phyloP scores from a whole-genome alignment of 2,888 invertebrate species.

The Eulithis testata region DNA sequence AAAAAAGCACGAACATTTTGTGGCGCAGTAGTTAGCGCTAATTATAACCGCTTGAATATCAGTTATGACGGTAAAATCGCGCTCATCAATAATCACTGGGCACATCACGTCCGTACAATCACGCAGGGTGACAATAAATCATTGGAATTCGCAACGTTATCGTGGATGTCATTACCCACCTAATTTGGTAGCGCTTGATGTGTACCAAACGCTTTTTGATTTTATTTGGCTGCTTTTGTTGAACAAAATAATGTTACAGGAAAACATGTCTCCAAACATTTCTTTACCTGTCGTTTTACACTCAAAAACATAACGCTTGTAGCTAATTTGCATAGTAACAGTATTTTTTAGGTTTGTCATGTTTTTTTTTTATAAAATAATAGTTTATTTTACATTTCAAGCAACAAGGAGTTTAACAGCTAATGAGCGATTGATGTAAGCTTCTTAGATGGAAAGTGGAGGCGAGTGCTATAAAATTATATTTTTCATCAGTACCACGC shows the following conservation, averaged over 20 bases:
- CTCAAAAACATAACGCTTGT: background rate
- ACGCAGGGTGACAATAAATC: slow-evolving; percentile 48
- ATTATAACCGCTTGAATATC: slow-evolving; percentile 43
- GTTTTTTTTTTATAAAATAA: too few relatives aligned
- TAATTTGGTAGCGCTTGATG: slow-evolving; percentile 46
- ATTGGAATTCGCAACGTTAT: slow-evolving; percentile 47
- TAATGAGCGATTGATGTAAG: too few relatives aligned
- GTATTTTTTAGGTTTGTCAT: too few relatives aligned
- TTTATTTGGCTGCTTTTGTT: background rate
- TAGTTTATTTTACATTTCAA: too few relatives aligned
- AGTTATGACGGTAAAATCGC: slow-evolving; percentile 36
- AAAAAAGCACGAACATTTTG: background rate
- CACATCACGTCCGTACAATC: slow-evolving; percentile 41
- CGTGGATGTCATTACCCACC: slow-evolving; percentile 41
- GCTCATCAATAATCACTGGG: slow-evolving; percentile 49
- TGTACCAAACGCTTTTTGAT: slow-evolving; percentile 10
- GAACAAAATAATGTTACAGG: background rate
- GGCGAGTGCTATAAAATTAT: too few relatives aligned
- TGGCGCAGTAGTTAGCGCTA: slow-evolving; percentile 21
- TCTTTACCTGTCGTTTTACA: background rate
- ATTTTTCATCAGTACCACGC: too few relatives aligned
- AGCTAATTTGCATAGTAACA: too few relatives aligned
- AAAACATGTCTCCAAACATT: background rate
- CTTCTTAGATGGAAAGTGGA: too few relatives aligned
- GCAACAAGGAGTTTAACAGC: too few relatives aligned